A percentile compares a stretch with the other conserved stretches of the same genome.
Conservation (phyloP, 2,113 vertebrate species). For the Todiramphus saurophagus region DNA sequence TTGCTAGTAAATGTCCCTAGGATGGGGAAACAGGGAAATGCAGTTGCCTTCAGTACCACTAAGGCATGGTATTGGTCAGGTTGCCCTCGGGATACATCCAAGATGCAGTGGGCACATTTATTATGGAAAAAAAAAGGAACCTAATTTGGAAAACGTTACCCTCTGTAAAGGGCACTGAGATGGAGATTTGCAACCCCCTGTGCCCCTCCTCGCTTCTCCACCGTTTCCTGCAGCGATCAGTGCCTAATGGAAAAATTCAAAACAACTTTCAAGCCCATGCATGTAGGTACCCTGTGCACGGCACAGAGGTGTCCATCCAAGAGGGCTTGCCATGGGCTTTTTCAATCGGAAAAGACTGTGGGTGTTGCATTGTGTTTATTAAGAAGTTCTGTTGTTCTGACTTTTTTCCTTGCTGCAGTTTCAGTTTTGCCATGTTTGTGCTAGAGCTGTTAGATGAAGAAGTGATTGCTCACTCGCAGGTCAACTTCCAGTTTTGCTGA, state of each 20-base stretch:
- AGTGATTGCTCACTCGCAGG: not conserved
- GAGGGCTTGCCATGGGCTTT: not conserved
- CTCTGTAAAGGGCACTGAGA: not conserved
- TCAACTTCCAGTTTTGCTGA: not conserved
- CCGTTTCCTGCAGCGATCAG: not conserved
- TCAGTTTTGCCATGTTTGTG: not conserved
- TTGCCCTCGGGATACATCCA: not conserved
- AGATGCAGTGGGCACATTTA: not conserved
- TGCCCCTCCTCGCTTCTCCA: not conserved
- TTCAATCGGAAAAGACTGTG: not conserved
- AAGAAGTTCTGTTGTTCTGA: not conserved
- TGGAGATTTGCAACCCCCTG: not conserved
- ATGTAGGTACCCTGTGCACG: accelerated
- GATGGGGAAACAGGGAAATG: not conserved
- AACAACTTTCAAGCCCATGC: not conserved
- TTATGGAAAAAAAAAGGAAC: not conserved
- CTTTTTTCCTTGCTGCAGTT: not conserved
- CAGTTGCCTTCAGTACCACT: not conserved
- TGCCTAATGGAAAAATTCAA: not conserved
- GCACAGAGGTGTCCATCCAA: not conserved
- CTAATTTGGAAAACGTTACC: not conserved
- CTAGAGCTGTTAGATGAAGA: not conserved
- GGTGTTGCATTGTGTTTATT: not conserved
- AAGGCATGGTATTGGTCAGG: not conserved
- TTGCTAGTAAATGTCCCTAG: not conserved